phyloP scores from a whole-genome alignment of 1,140 invertebrate genomes.

The Mycetomoellerius zeteki region DNA sequence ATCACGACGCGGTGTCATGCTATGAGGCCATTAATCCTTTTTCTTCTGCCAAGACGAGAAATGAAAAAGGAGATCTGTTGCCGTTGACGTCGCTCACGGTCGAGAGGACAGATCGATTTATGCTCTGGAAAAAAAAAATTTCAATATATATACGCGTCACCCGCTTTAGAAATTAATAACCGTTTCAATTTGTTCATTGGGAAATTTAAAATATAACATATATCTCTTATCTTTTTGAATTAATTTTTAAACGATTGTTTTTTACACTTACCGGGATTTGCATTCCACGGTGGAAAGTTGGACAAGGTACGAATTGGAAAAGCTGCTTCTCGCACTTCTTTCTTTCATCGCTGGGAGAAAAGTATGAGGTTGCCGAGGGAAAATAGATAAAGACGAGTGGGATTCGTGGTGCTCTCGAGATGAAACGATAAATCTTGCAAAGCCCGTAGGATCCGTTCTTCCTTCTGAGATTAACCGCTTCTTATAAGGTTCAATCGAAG shows the following conservation, averaged over 20 bases:
- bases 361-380: background rate
- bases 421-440: conserved; percentile 69
- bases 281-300: conserved; percentile 13
- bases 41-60: conserved; percentile 66
- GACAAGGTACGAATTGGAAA: conserved; percentile 31
- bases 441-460: conserved; percentile 51
- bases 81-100: conserved; percentile 28
- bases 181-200: conserved; percentile 57
- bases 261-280: background rate
- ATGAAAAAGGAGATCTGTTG: conserved; percentile 44
- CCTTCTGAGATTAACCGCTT: conserved; percentile 68
- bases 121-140: conserved; percentile 47
- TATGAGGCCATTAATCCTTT: conserved; percentile 78
- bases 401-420: conserved; percentile 43
- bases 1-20: conserved; percentile 76
- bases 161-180: conserved; percentile 69
- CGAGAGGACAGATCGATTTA: conserved; percentile 27
- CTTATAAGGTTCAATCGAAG: conserved; percentile 60
- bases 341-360: conserved; percentile 24
- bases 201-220: background rate
- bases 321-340: conserved; percentile 23
- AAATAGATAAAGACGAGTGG: conserved; percentile 63
- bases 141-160: conserved; percentile 35
- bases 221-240: background rate
- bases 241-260: background rate